Evolutionary conservation across 1,140 invertebrate genomes (phyloP), one percentile per base, ranked within the genome.

Genomic region (Ylistrum balloti): DNA sequence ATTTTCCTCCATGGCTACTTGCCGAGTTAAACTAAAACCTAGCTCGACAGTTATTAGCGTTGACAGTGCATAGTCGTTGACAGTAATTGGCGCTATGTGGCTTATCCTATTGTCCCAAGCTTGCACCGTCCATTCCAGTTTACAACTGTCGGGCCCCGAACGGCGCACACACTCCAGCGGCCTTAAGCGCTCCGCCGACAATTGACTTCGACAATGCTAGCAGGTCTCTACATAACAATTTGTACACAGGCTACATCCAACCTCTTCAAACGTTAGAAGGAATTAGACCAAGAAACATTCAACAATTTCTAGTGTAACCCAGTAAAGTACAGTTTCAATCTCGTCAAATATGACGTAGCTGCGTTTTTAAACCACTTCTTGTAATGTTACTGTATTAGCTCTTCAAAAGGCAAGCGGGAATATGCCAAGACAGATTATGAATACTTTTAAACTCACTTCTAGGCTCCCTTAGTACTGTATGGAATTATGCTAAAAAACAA

Each of bases 211-310:
- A 74, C 56, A 74, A n/a, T 17, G 0, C 5, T 22, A 28, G 56
- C 56, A n/a, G 56, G 22, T n/a, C n/a, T 74, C 56, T 74, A 74
- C 56, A 74, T 74, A 74, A 74, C 56, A 74, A 74, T 74, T 74
- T 74, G 56, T 74, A 74, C 56, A 28, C 22, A 74, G 56, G 28
- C 22, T 74, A 74, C n/a, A 74, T 28, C 22, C 56, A 74, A 74
- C 22, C 56, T 28, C 56, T 74, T 74, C 56, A 74, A 74, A 74
- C 56, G 56, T 74, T 74, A 74, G 22, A 11, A 74, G 28, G 56
- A 74, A 74, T 74, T 74, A 74, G 56, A 28, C 56, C n/a, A 74
- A 5, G 56, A 74, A 28, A 74, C 56, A 38, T 38, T 17, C 9
- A 74, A 74, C 56, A 28, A 74, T 74, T 74, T 74, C 22, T 74